phyloP scores from a whole-genome alignment of 2,888 invertebrate genomes.

The Idaea dimidiata region DNA sequence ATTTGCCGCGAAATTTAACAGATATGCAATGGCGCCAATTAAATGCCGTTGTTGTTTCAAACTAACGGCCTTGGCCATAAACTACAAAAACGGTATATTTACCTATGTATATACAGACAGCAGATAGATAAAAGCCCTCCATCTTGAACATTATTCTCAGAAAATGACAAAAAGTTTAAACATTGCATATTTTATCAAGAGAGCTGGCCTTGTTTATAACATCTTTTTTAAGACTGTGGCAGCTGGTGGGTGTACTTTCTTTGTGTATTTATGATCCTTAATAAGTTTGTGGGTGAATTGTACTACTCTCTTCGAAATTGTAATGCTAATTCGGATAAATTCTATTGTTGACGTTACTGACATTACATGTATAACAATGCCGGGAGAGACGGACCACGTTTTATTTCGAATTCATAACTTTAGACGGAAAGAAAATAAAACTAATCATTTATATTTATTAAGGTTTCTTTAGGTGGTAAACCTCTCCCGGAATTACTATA shows the following conservation, averaged over 20 bases:
- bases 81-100: no score
- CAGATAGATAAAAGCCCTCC: slow-evolving; percentile 8
- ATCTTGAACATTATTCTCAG: slow-evolving; percentile 10
- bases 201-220: slow-evolving; percentile 36
- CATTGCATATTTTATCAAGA: slow-evolving; percentile 33
- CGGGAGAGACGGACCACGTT: no score
- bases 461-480: no score
- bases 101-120: not conserved
- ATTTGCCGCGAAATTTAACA: no score
- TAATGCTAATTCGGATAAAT: slow-evolving; percentile 26
- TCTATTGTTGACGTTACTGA: not conserved
- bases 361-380: no score
- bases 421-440: no score
- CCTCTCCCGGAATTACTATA: no score
- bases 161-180: slow-evolving; percentile 29
- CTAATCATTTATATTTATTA: no score
- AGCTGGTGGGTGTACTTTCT: slow-evolving; percentile 39
- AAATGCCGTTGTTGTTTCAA: no score
- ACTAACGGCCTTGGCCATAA: no score
- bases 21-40: no score
- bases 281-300: slow-evolving; percentile 36
- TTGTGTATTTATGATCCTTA: slow-evolving; percentile 41
- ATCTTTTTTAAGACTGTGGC: slow-evolving; percentile 37
- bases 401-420: no score
- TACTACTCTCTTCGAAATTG: slow-evolving; percentile 37